Conservation (phyloP, 1,140 invertebrate genomes). For the Philaenus spumarius region DNA sequence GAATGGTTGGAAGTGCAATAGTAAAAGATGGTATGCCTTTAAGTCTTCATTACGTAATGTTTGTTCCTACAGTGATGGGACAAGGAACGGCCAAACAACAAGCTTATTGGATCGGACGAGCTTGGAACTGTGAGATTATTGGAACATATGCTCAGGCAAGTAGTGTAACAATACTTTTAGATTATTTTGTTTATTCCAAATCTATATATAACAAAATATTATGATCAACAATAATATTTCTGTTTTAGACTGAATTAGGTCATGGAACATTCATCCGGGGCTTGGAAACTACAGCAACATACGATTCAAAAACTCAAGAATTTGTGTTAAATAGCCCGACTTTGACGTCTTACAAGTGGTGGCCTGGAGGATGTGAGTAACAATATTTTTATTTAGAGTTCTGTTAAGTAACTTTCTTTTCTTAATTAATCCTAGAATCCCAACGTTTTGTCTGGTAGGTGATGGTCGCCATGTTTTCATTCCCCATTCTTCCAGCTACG, state of each 20-base stretch:
- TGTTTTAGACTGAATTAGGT: conserved; percentile 76
- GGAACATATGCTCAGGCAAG: conserved; percentile 87
- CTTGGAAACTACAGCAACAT: conserved; percentile 86
- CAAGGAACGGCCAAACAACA: conserved; percentile 83
- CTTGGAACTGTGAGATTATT: conserved; percentile 75
- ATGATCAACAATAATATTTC: conserved; percentile 9
- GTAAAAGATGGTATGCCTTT: conserved; percentile 77
- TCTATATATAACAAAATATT: too few relatives aligned
- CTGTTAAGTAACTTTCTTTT: too few relatives aligned
- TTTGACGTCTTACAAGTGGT: conserved; percentile 88
- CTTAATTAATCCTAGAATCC: too few relatives aligned
- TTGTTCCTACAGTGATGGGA: conserved; percentile 81
- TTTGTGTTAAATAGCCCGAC: conserved; percentile 85
- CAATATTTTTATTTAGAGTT: conserved; percentile 14
- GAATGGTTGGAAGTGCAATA: conserved; percentile 66
- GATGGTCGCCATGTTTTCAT: too few relatives aligned
- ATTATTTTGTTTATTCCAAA: too few relatives aligned
- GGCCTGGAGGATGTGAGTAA: conserved; percentile 83
- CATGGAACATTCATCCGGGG: conserved; percentile 90
- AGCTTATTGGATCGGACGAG: conserved; percentile 73
- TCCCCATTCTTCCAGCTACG: too few relatives aligned
- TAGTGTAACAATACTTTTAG: too few relatives aligned
- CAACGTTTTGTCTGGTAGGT: too few relatives aligned
- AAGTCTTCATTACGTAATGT: conserved; percentile 85
- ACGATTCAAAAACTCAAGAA: conserved; percentile 75